Evolutionary conservation across 53 echinoderm and acorn worm genomes (phyloP).

Genomic region (Antedon mediterranea): DNA sequence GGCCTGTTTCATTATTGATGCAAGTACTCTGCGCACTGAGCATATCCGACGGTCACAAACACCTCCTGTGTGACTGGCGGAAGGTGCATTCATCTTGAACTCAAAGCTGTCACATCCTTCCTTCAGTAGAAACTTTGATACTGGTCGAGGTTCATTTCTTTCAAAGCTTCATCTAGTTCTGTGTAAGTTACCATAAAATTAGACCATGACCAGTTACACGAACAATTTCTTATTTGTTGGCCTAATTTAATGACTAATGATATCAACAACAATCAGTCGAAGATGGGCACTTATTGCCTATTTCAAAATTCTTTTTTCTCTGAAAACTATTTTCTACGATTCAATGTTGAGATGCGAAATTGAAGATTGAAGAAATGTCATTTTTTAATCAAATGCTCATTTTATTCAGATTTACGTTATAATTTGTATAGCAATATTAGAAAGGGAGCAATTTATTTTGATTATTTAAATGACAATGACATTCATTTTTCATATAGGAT

Average conservation of each 20-base stretch:
- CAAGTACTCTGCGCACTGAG: conserved; percentile 8
- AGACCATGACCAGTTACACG: not conserved
- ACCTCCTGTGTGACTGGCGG: not conserved
- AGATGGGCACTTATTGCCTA: no score
- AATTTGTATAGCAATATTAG: no score
- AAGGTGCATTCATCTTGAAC: conserved; percentile 1
- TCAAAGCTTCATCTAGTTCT: conserved; percentile 12
- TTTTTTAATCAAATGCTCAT: no score
- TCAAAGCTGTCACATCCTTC: conserved; percentile 26
- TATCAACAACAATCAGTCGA: no score
- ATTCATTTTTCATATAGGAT: no score
- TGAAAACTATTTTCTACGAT: no score
- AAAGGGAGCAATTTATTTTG: no score
- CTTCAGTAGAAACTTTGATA: conserved; percentile 13
- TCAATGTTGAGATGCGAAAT: not conserved
- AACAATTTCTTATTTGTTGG: not conserved
- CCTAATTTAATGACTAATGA: no score
- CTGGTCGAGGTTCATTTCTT: conserved; percentile 22
- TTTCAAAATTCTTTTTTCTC: no score
- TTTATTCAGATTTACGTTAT: no score
- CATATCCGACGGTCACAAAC: conserved; percentile 28
- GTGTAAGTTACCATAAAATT: conserved; percentile 17
- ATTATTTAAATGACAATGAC: no score
- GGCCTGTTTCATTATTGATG: not conserved
- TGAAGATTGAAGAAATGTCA: no score